Base-by-base conservation (phyloP, 2,888 invertebrate species). In the Dicranocentrus wangi region DNA sequence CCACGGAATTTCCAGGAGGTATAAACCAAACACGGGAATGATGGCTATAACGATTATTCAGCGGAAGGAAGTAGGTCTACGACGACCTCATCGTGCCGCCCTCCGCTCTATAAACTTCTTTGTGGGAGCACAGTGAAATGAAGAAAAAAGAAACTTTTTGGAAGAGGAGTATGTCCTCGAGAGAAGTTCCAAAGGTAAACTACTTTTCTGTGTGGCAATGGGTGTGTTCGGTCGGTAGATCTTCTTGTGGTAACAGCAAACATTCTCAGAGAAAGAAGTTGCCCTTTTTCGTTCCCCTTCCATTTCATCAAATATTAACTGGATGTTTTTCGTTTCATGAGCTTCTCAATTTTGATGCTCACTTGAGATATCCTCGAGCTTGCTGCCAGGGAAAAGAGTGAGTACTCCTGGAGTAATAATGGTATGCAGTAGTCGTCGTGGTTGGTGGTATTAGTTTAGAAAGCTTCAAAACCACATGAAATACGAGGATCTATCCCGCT, bases 261-360 rank as follows among this genome's bases (percentile, higher is more conserved):
- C 68, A 69, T 61, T 51, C 21, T 28, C 2, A 27, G 13, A 66
- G 63, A 27, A 32, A 61, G 32, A 75, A 58, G 19, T 42, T 55
- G 75, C 42, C 58, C 65, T 66, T 77, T n/a, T n/a, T n/a, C n/a
- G n/a, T n/a, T 58, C 17, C 58, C 66, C 65, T 76, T 58, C 69
- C 60, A 69, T 77, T 69, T 69, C 68, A 69, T 77, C 77, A 77
- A 77, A 77, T 77, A 77, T 77, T 77, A 77, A 77, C 77, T 77
- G 42, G 77, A 77, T 68, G 77, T 61, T 69, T 69, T 76, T 69
- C 73, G 65, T 73, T 73, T 65, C 73, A 73, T 65, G 65, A 73
- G 73, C 53, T 73, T 73, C 73, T 65, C 73, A 73, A 73, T 73
- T 63, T 73, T 73, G 73, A 55, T 65, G 65, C 65, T 73, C 65